Percentiles rank a stretch among this genome's conserved stretches.
Conservation (phyloP, 2,888 invertebrate species). For the Cosmia trapezina region DNA sequence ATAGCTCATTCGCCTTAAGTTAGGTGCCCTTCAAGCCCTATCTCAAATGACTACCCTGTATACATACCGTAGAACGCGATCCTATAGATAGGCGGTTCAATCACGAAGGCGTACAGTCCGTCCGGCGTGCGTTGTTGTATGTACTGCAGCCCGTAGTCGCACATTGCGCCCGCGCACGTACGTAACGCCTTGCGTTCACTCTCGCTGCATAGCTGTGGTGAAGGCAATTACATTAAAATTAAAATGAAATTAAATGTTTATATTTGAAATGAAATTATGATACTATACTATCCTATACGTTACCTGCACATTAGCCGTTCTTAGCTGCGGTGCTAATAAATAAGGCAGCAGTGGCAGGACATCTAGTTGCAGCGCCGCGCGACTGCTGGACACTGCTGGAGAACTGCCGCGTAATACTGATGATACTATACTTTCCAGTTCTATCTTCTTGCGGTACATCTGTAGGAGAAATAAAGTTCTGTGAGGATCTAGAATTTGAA, state of each 20-base stretch:
- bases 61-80: slow-evolving; percentile 87
- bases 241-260: no score
- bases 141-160: slow-evolving; percentile 96
- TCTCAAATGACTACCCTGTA: no score
- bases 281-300: no score
- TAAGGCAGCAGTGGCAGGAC: slow-evolving; percentile 93
- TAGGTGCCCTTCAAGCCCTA: no score
- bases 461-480: slow-evolving; percentile 68
- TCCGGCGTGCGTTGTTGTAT: slow-evolving; percentile 94
- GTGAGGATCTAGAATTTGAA: no score
- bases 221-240: no score
- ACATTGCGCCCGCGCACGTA: slow-evolving; percentile 95
- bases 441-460: slow-evolving; percentile 87
- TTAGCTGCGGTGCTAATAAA: slow-evolving; percentile 93
- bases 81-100: slow-evolving; percentile 95
- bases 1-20: no score
- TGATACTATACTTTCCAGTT: slow-evolving; percentile 87
- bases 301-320: slow-evolving; percentile 92
- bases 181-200: slow-evolving; percentile 93
- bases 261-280: no score
- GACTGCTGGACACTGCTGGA: slow-evolving; percentile 70
- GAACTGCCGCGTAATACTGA: slow-evolving; percentile 92
- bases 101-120: slow-evolving; percentile 92
- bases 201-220: slow-evolving; percentile 92
- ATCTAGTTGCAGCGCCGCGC: slow-evolving; percentile 91